phyloP scores from a whole-genome alignment of 2,888 invertebrate species.

The Noctua comes region DNA sequence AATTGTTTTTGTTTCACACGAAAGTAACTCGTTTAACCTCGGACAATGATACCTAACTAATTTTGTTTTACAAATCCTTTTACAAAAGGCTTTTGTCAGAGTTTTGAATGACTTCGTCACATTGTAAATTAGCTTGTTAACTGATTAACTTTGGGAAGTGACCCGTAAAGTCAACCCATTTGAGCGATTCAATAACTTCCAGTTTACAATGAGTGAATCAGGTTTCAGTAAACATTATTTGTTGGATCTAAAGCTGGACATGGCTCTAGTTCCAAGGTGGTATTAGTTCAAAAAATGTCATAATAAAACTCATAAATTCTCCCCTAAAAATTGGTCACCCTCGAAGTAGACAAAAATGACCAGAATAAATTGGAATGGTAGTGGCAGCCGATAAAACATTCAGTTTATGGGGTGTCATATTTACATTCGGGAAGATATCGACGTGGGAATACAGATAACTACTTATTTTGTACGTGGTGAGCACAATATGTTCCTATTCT shows the following conservation, averaged over 20 bases:
- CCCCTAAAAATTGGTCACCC: slow-evolving; percentile 89
- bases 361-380: slow-evolving; percentile 90
- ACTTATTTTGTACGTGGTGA: slow-evolving; percentile 71
- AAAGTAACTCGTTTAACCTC: slow-evolving; percentile 53
- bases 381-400: slow-evolving; percentile 89
- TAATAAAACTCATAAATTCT: slow-evolving; percentile 85
- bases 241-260: slow-evolving; percentile 63
- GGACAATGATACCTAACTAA: slow-evolving; percentile 58
- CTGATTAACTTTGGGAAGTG: slow-evolving; percentile 54
- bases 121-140: slow-evolving; percentile 56
- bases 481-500: slow-evolving; percentile 75
- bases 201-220: slow-evolving; percentile 49
- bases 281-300: slow-evolving; percentile 81
- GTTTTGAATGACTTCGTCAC: slow-evolving; percentile 56
- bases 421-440: slow-evolving; percentile 88
- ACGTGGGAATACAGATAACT: slow-evolving; percentile 85
- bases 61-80: slow-evolving; percentile 62
- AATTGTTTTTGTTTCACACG: slow-evolving; percentile 65
- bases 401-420: slow-evolving; percentile 90
- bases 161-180: slow-evolving; percentile 53
- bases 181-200: slow-evolving; percentile 51
- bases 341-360: slow-evolving; percentile 89
- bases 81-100: slow-evolving; percentile 57
- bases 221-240: slow-evolving; percentile 62
- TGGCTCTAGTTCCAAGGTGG: slow-evolving; percentile 74